Evolutionary conservation across 2,797 vertebrate genomes (phyloP).

Genomic region (Fringilla coelebs): DNA sequence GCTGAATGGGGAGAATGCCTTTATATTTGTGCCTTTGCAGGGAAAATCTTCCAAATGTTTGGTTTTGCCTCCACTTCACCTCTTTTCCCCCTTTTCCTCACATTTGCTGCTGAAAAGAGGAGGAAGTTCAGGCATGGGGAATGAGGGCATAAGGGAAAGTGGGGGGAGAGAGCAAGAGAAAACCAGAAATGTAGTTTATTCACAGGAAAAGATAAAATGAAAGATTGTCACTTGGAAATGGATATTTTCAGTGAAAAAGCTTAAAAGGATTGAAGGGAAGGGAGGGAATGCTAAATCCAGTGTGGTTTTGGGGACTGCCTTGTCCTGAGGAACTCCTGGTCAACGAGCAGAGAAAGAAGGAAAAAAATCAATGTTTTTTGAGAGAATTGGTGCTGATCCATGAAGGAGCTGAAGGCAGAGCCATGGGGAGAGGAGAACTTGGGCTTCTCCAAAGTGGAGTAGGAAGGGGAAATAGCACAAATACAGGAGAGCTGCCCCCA

Average conservation of each 20-base stretch:
- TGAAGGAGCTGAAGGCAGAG: neutral
- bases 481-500: neutral
- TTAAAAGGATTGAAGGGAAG: neutral
- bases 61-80: neutral
- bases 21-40: neutral
- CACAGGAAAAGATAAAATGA: neutral
- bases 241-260: neutral
- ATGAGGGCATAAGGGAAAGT: neutral
- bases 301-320: neutral
- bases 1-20: slow-evolving; percentile 8
- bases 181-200: neutral
- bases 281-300: neutral
- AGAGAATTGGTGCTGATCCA: neutral
- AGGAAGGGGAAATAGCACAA: neutral
- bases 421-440: neutral
- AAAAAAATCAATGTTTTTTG: fast-evolving
- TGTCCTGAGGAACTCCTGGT: neutral
- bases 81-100: neutral
- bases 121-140: neutral
- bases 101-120: neutral
- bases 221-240: neutral
- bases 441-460: neutral
- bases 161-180: neutral
- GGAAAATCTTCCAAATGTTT: neutral
- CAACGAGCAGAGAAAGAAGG: neutral